Conservation (phyloP, 2,113 vertebrate species). For the Falcunculus frontatus region DNA sequence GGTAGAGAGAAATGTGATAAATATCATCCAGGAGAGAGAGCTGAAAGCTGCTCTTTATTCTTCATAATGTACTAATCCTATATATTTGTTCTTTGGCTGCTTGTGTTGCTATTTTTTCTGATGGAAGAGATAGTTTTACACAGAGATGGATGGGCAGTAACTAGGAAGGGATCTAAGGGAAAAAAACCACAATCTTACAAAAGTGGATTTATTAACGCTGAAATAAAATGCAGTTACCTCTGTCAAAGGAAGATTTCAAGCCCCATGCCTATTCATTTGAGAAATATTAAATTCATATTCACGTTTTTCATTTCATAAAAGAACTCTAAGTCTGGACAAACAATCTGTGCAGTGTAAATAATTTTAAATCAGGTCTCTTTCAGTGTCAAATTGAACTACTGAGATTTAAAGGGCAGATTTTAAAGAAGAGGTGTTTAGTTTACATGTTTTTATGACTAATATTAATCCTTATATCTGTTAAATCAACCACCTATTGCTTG, state of each 20-base stretch:
- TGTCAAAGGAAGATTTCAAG: slow-evolving; percentile 47
- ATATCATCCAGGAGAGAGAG: slow-evolving; percentile 60
- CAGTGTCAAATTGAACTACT: slow-evolving; percentile 43
- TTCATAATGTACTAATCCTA: slow-evolving; percentile 74
- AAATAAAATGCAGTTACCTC: slow-evolving; percentile 59
- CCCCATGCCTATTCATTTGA: slow-evolving; percentile 24
- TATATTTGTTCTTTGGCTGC: slow-evolving; percentile 62
- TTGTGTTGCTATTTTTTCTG: slow-evolving; percentile 42
- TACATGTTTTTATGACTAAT: neutral
- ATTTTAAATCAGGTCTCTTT: slow-evolving; percentile 28
- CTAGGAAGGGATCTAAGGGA: slow-evolving; percentile 23
- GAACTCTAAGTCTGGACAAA: slow-evolving; percentile 44
- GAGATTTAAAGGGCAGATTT: slow-evolving; percentile 53
- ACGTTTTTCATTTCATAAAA: slow-evolving; percentile 44
- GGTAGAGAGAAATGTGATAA: slow-evolving; percentile 67
- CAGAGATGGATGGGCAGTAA: slow-evolving; percentile 33
- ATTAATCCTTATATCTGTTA: slow-evolving; percentile 51
- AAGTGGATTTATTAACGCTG: slow-evolving; percentile 57
- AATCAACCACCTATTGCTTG: neutral
- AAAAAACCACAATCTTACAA: neutral
- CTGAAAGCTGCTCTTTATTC: slow-evolving; percentile 75
- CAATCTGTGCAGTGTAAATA: slow-evolving; percentile 42
- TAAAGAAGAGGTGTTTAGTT: slow-evolving; percentile 47
- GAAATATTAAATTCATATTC: slow-evolving; percentile 58
- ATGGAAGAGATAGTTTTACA: slow-evolving; percentile 27